Conservation (phyloP, 2,888 invertebrate genomes). For the Incurvaria masculella region DNA sequence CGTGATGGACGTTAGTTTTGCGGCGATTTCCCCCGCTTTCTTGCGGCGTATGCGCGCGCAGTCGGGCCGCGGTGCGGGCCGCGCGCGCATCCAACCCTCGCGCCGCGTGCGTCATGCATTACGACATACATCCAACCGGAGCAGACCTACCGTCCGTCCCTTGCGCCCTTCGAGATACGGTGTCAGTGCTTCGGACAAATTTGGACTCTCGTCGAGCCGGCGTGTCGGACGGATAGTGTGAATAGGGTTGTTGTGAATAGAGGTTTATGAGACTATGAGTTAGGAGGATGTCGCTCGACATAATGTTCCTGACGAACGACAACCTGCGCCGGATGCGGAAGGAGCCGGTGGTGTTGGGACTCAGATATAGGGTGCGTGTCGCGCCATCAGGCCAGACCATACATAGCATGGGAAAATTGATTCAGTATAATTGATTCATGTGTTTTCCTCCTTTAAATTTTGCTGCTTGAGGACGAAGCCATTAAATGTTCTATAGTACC, state of each 20-base stretch:
- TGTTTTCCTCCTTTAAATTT: no score
- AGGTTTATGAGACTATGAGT: background rate
- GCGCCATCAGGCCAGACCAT: background rate
- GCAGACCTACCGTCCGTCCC: no score
- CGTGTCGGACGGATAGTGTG: no score
- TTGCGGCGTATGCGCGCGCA: constrained; percentile 2
- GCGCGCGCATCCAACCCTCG: constrained; percentile 24
- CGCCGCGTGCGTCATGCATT: constrained; percentile 44
- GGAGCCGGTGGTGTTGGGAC: constrained; percentile 44
- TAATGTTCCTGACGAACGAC: constrained; percentile 54
- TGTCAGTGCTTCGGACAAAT: no score
- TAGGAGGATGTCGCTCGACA: constrained; percentile 43
- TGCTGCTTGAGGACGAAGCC: no score
- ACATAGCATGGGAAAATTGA: no score
- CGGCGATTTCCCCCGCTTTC: constrained; percentile 2
- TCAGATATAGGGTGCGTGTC: constrained; percentile 46
- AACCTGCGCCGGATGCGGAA: constrained; percentile 49
- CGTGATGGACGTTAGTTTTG: constrained; percentile 6
- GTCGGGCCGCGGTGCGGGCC: constrained; percentile 24
- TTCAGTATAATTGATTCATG: no score
- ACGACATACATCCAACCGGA: constrained; percentile 39
- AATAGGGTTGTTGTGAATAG: no score
- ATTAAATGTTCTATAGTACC: no score
- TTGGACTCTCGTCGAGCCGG: no score
- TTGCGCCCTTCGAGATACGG: no score